phyloP scores from a whole-genome alignment of 2,888 invertebrate genomes.

The Nymphalis polychloros region DNA sequence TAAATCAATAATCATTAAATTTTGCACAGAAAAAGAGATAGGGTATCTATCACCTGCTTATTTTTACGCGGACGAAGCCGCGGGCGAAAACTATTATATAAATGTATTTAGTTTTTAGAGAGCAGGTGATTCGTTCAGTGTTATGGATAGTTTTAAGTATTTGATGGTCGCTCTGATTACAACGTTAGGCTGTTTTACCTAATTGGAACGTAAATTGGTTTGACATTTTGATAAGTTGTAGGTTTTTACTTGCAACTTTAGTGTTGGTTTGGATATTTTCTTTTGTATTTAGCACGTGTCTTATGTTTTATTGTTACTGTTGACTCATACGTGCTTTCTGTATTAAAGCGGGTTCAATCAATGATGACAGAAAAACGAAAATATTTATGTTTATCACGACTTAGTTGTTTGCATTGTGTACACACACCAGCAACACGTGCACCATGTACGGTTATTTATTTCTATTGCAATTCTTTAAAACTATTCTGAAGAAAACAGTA shows the following conservation, averaged over 20 bases:
- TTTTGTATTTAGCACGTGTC: neutral
- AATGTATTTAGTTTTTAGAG: conserved; percentile 10
- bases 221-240: conserved; percentile 25
- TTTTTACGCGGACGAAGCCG: too few species aligned
- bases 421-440: too few species aligned
- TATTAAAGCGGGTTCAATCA: too few species aligned
- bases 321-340: neutral
- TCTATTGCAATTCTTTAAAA: neutral
- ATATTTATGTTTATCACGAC: too few species aligned
- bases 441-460: neutral
- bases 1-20: too few species aligned
- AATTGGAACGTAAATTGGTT: conserved; percentile 28
- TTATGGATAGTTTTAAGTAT: conserved; percentile 10
- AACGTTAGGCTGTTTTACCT: conserved; percentile 21
- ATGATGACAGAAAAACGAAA: too few species aligned
- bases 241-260: conserved; percentile 14
- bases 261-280: neutral
- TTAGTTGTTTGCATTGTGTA: too few species aligned
- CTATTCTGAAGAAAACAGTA: too few species aligned
- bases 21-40: too few species aligned
- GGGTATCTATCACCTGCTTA: too few species aligned
- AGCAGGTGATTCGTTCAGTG: conserved; percentile 11
- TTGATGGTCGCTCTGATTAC: conserved; percentile 17
- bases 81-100: neutral
- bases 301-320: neutral